Conservation (phyloP, 2,797 vertebrate species). For the Coregonus sp. region DNA sequence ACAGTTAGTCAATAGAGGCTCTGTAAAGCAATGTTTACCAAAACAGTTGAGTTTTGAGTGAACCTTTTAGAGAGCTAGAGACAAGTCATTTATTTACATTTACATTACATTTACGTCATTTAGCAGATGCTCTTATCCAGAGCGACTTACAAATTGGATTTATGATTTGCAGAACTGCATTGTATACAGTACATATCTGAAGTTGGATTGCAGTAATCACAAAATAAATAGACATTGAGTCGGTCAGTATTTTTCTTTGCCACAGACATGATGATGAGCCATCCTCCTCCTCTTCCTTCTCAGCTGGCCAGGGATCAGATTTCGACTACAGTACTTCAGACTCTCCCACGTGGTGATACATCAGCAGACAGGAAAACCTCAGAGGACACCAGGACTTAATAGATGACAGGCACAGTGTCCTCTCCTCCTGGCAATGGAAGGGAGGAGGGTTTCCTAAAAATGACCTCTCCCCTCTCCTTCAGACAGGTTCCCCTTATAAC, state of each 20-base stretch:
- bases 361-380: slow-evolving; percentile 65
- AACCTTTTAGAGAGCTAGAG: no score
- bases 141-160: no score
- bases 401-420: slow-evolving; percentile 52
- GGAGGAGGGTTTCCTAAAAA: background rate
- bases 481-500: slow-evolving; percentile 8
- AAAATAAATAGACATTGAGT: background rate
- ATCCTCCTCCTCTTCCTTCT: slow-evolving; percentile 10
- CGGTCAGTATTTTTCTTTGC: slow-evolving; percentile 25
- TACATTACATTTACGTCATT: no score
- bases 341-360: slow-evolving; percentile 51
- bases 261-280: background rate
- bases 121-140: no score
- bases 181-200: no score
- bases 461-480: slow-evolving; percentile 19
- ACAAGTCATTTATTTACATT: no score
- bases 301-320: slow-evolving; percentile 45
- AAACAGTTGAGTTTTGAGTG: no score
- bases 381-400: slow-evolving; percentile 54
- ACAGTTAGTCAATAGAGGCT: background rate
- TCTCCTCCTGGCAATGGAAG: slow-evolving; percentile 16
- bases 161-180: no score
- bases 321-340: slow-evolving; percentile 36
- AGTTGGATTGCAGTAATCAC: no score
- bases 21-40: no score